phyloP scores from a whole-genome alignment of 2,113 vertebrate genomes.

The Coreoperca whiteheadi region DNA sequence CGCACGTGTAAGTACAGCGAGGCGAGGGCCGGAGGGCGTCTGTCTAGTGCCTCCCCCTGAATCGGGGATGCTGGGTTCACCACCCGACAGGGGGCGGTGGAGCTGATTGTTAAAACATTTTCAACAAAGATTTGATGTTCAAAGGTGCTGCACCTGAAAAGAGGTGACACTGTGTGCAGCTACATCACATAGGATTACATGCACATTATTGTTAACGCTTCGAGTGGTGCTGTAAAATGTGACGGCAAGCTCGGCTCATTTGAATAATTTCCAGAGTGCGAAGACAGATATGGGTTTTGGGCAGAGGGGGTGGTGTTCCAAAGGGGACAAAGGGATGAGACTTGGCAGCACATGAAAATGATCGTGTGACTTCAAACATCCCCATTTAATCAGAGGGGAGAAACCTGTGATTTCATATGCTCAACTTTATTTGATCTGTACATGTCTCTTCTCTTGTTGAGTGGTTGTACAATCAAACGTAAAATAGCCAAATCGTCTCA shows the following conservation, averaged over 20 bases:
- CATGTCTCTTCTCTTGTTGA: constrained; percentile 35
- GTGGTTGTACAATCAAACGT: constrained; percentile 27
- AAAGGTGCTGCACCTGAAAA: constrained; percentile 76
- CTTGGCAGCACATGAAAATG: constrained; percentile 59
- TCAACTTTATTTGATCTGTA: constrained; percentile 40
- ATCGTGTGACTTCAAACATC: constrained; percentile 62
- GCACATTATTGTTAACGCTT: constrained; percentile 69
- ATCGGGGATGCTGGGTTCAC: constrained; percentile 36
- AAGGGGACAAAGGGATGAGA: constrained; percentile 50
- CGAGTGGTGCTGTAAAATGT: constrained; percentile 75
- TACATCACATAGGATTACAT: constrained; percentile 76
- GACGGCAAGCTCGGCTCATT: constrained; percentile 66
- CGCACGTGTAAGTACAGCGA: constrained; percentile 57
- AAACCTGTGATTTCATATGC: constrained; percentile 31
- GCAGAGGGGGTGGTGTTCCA: constrained; percentile 22
- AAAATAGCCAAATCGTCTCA: neutral
- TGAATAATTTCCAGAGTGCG: constrained; percentile 76
- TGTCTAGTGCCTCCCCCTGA: constrained; percentile 47
- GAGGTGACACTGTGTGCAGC: constrained; percentile 50
- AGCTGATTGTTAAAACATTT: constrained; percentile 71
- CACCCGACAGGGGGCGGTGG: constrained; percentile 51
- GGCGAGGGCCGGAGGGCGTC: constrained; percentile 46
- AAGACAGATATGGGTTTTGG: constrained; percentile 56
- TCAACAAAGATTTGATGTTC: constrained; percentile 66
- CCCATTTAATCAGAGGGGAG: constrained; percentile 52